Percentiles rank a stretch among this genome's conserved stretches.
phyloP scores from a whole-genome alignment of 2,888 invertebrate genomes.

The Nephrotoma flavescens region DNA sequence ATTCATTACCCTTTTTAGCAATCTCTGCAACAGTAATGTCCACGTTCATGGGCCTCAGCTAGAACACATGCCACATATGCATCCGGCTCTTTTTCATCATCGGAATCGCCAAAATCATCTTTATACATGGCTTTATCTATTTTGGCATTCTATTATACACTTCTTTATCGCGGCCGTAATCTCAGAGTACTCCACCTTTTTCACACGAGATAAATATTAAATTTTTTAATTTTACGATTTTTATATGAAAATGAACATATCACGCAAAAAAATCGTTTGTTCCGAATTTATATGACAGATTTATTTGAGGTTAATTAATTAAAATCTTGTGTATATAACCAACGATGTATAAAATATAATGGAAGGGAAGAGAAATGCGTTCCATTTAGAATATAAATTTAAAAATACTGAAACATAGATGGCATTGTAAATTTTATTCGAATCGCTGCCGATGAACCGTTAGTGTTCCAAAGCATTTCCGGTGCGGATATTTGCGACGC shows the following conservation, averaged over 20 bases:
- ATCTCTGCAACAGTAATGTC: slow-evolving; percentile 86
- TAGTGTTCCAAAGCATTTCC: too few relatives aligned
- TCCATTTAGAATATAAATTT: neutral
- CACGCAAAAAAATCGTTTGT: neutral
- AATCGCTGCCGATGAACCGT: too few relatives aligned
- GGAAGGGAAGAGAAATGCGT: neutral
- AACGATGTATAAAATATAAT: neutral
- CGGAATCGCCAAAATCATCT: slow-evolving; percentile 84
- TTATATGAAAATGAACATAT: neutral
- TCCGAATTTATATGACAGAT: neutral
- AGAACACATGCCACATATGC: slow-evolving; percentile 93
- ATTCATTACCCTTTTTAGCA: slow-evolving; percentile 87
- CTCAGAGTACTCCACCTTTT: slow-evolving; percentile 73
- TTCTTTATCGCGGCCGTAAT: slow-evolving; percentile 73
- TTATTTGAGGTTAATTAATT: neutral
- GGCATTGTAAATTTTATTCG: too few relatives aligned
- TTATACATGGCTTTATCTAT: slow-evolving; percentile 58
- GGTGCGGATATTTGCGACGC: too few relatives aligned
- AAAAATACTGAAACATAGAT: neutral
- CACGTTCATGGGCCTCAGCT: slow-evolving; percentile 83
- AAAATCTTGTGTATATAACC: neutral
- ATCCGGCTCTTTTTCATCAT: slow-evolving; percentile 87
- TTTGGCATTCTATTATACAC: slow-evolving; percentile 53
- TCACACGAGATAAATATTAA: neutral
- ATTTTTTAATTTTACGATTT: neutral